Base-by-base conservation (phyloP, 2,797 vertebrate genomes). In the Anas acuta region DNA sequence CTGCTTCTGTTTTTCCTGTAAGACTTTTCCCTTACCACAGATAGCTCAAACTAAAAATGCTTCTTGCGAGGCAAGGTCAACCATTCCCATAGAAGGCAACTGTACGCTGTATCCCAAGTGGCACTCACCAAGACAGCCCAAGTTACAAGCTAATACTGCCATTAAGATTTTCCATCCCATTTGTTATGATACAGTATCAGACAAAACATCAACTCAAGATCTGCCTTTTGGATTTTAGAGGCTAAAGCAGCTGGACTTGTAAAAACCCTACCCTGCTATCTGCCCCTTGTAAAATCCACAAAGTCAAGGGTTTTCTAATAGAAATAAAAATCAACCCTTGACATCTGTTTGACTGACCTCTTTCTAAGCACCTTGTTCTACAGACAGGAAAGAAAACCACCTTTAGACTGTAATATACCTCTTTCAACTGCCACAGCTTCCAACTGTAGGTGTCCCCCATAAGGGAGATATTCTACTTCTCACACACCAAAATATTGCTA, bases 321-420 rank as follows among this genome's bases (percentile, higher is more conserved):
- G 7, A 45, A 37, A 37, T 22, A 33, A 47, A 72, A 41, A 49
- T 51, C 43, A 71, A 19, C 11, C 25, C 39, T 49, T 61, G 14
- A 9, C n/a, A 65, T 17, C 53, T 37, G 35, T 65, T 69, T 54
- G 58, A 65, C 12, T 57, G 49, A 16, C 17, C 79, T 79, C 53
- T 47, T 71, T 74, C 49, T 70, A 76, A 89, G 43, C 32, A 82
- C 12, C 25, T 51, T n/a, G 66, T 30, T 79, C 67, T 64, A 62
- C 4, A 0, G 0, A 43, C 11, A 77, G 54, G 21, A 84, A 57
- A 7, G 22, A 87, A 95, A 49, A 1, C 5, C 33, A 71, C 39
- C 13, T 43, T 89, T 35, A 85, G 26, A 89, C 89, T 3, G 23
- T 28, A 77, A 71, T 57, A 69, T 90, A 80, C n/a, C 51, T 49